Base-by-base conservation (phyloP, 2,888 invertebrate species). In the Anagyrus pseudococci region DNA sequence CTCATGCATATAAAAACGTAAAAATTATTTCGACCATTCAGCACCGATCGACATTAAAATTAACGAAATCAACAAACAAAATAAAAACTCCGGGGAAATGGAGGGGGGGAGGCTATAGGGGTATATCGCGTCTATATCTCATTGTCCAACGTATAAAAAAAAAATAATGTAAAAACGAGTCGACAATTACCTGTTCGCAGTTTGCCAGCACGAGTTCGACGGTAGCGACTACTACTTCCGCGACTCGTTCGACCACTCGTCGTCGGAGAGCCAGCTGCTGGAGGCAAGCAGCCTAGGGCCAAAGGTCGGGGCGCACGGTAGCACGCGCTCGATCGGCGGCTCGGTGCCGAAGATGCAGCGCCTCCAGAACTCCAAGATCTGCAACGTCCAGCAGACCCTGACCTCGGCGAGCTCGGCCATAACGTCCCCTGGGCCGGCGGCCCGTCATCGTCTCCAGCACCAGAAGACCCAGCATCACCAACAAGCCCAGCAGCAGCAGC, bases 221-320 rank as follows among this genome's bases (percentile, higher is more conserved):
- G 69, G 78, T 76, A 85, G 85, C 72, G 89, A 90, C 75, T 91
- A 90, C 80, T 88, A 87, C 79, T 87, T 89, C 75, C 88, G 90
- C 37, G 90, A 91, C 81, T 90, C 89, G 71, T 87, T 89, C 73
- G 89, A 92, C 76, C 91, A 91, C 78, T 92, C 92, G 48, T 91
- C 92, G 25, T 90, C 91, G 15, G 91, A 92, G 80, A 90, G 90
- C 60, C 90, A 89, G 71, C 82, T 87, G 70, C 73, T 87, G 75
- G 83, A 85, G 71, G 73, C 75, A 8, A 73, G 74, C 19, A 77
- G 77, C 8, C 48, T 64, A 2, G 58, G 66, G 2, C 22, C 44
- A 4, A 56, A 54, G 6, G 40, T 19, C 10, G 60, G 60, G 2
- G 17, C 47, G 10, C 62, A 60, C 57, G 66, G 66, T 17, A 66